Conservation (phyloP, 2,888 invertebrate genomes). For the Cephus sareptanus region DNA sequence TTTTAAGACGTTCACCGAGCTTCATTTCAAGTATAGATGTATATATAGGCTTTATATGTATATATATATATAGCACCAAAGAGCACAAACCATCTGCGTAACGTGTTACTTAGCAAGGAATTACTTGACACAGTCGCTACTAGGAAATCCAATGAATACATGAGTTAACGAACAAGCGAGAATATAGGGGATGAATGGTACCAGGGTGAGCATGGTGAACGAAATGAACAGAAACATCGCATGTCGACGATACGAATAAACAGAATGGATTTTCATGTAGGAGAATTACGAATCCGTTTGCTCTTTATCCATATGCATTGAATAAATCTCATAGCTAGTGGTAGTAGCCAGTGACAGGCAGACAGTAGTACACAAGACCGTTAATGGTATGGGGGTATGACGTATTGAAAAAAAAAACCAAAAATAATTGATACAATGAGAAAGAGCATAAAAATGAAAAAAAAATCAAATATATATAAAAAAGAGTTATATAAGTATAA, state of each 20-base stretch:
- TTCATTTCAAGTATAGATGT: conserved; percentile 10
- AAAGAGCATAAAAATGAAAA: background rate
- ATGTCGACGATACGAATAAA: background rate
- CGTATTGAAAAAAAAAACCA: background rate
- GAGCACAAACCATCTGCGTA: background rate
- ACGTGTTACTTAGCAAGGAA: background rate
- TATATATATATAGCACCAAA: background rate
- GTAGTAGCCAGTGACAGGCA: background rate
- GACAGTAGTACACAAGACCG: background rate
- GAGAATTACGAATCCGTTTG: background rate
- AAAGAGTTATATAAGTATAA: too few relatives aligned
- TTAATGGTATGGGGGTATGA: background rate
- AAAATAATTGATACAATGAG: background rate
- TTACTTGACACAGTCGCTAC: background rate
- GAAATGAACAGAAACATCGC: background rate
- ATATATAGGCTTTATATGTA: background rate
- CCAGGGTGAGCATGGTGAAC: background rate
- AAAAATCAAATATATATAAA: too few relatives aligned
- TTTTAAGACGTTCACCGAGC: conserved; percentile 76
- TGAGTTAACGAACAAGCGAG: background rate
- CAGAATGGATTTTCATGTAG: background rate
- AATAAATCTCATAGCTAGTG: background rate
- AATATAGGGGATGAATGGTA: background rate
- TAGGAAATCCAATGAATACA: background rate
- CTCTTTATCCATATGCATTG: background rate